A percentile compares a stretch with the other conserved stretches of the same genome.
phyloP scores from a whole-genome alignment of 2,797 vertebrate species.

The Ctenopoma kingsleyae region DNA sequence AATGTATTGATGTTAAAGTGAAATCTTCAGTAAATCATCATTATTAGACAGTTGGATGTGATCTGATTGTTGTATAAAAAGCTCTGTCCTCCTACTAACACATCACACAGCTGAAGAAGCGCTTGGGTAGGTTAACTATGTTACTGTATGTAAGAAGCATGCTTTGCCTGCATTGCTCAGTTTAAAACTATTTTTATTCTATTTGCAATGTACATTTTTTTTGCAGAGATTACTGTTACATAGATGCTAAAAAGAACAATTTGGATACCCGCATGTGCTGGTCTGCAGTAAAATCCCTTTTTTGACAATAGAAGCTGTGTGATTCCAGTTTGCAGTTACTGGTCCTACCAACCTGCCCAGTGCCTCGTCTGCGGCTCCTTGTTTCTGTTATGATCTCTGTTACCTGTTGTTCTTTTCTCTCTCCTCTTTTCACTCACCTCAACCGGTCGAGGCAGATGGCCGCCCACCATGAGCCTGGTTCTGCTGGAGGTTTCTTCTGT shows the following conservation, averaged over 20 bases:
- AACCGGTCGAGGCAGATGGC: too few relatives aligned
- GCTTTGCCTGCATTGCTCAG: neutral
- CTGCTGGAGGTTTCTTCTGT: too few relatives aligned
- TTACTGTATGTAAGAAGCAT: neutral
- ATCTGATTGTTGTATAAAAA: neutral
- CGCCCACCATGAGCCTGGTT: too few relatives aligned
- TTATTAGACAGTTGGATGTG: neutral
- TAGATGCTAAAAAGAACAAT: neutral
- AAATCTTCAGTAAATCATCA: neutral
- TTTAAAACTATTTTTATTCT: too few relatives aligned
- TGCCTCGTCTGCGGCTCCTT: too few relatives aligned
- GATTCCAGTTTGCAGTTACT: too few relatives aligned
- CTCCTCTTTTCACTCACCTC: too few relatives aligned
- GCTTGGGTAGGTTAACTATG: neutral
- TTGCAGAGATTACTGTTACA: neutral
- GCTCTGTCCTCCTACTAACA: neutral
- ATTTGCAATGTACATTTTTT: neutral
- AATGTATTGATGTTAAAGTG: neutral
- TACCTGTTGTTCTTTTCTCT: too few relatives aligned
- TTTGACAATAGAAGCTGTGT: too few relatives aligned
- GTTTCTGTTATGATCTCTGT: too few relatives aligned
- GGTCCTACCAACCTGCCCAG: too few relatives aligned
- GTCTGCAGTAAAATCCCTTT: neutral
- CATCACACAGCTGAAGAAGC: neutral
- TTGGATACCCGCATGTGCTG: conserved; percentile 7